Base-by-base conservation (phyloP, 2,888 invertebrate species). In the Onthophagus sagittarius region DNA sequence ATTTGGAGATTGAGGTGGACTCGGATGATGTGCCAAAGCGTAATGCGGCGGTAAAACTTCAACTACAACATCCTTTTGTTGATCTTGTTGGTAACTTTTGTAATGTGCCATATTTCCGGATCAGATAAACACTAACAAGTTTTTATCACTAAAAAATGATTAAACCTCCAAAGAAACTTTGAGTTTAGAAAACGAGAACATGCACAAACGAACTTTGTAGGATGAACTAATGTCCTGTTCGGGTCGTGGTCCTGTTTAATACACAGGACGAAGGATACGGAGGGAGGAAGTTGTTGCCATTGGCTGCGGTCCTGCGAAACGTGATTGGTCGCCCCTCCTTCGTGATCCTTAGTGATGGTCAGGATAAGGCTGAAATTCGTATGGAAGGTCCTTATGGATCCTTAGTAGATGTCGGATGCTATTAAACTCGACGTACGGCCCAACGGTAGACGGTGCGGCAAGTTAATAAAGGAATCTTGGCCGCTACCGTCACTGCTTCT, bases 1-100 rank as follows among this genome's bases (percentile, higher is more conserved):
- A 82, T 86, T 87, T 14, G 89, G 89, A 0, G 88, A 88, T 69
- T 87, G 87, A 32, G 89, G 89, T 72, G 84, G 85, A 76, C 80
- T 81, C 0, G 82, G 81, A 32, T 82, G 82, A 82, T 85, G 80
- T 71, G 84, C 83, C 70, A 81, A 70, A 62, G 80, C 81, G 76
- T 89, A 89, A 79, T 88, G 88, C 7, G 89, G 87, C 13, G 89
- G 88, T 71, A 90, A 86, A 70, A 90, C 84, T 78, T 90, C 90
- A 76, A 90, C 87, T 6, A 90, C 88, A 72, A 89, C 86, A 1
- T 78, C 77, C 84, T 86, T 75, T 80, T 77, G 79, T 76, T 80
- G 79, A 39, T 81, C 80, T 23, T 82, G 81, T 62, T 82, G 80
- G 74, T 79, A 82, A 74, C 78, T 79, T 33, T 76, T 73, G 33